These are phyloP conservation scores for Yponomeuta plumbellus DNA, from an alignment of 2,888 invertebrate genomes.

Conservation along the genomic window DNA sequence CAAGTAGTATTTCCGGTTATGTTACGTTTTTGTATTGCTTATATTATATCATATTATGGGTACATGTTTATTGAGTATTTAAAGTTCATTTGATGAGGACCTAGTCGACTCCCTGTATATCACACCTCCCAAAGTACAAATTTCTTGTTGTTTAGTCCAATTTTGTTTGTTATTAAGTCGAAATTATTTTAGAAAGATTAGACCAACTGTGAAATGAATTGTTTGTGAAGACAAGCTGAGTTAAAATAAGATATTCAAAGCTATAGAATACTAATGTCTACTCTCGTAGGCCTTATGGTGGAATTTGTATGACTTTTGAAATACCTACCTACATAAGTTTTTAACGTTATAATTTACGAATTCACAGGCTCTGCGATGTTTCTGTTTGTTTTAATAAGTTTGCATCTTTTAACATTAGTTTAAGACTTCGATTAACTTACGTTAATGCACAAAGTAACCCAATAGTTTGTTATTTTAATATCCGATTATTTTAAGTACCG, in stretches of 20 bases:
- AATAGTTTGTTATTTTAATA: slow-evolving; percentile 47
- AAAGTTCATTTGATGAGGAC: slow-evolving; percentile 76
- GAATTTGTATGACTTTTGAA: background rate
- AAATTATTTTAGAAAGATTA: slow-evolving; percentile 63
- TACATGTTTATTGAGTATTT: slow-evolving; percentile 75
- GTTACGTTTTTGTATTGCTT: slow-evolving; percentile 76
- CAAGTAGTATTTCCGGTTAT: slow-evolving; percentile 74
- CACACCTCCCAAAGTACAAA: slow-evolving; percentile 78
- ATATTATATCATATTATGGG: slow-evolving; percentile 69
- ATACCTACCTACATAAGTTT: background rate
- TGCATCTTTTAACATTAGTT: slow-evolving; percentile 66
- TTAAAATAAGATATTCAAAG: slow-evolving; percentile 9
- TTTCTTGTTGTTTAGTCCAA: slow-evolving; percentile 78
- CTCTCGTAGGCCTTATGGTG: no score
- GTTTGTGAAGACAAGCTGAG: slow-evolving; percentile 1
- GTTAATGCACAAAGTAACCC: slow-evolving; percentile 64
- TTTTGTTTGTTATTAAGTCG: slow-evolving; percentile 75
- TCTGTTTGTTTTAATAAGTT: slow-evolving; percentile 40
- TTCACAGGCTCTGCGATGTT: slow-evolving; percentile 6
- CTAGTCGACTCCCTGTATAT: slow-evolving; percentile 77
- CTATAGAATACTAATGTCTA: background rate
- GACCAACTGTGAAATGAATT: slow-evolving; percentile 12
- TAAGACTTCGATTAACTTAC: slow-evolving; percentile 54
- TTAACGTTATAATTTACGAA: background rate
- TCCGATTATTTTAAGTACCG: slow-evolving; percentile 32